Evolutionary conservation across 2,113 vertebrate species (phyloP).

Genomic region (Noturus placidus): DNA sequence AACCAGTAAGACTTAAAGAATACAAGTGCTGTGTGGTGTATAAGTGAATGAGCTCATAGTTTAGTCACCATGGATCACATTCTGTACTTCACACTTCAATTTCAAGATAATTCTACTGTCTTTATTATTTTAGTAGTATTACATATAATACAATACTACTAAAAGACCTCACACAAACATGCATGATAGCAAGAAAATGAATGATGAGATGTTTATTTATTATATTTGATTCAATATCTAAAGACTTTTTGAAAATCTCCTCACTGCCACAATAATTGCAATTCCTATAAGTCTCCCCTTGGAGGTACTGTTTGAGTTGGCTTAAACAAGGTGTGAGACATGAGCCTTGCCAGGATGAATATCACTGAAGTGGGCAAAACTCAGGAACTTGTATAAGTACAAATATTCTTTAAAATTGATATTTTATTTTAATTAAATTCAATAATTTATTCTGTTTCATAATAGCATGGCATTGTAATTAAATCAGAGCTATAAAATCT

Average conservation of each 20-base stretch:
- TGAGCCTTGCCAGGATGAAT: neutral
- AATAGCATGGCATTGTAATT: neutral
- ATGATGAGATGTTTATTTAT: neutral
- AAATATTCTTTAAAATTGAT: neutral
- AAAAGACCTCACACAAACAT: neutral
- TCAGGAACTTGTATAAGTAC: neutral
- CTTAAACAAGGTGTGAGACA: neutral
- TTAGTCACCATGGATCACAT: slow-evolving; percentile 45
- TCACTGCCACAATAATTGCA: slow-evolving; percentile 14
- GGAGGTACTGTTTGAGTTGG: slow-evolving; percentile 43
- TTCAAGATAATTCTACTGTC: slow-evolving; percentile 15
- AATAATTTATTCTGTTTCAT: neutral
- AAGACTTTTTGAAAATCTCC: neutral
- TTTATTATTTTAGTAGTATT: neutral
- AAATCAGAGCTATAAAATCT: neutral
- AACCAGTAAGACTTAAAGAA: slow-evolving; percentile 42
- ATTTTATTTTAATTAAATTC: neutral
- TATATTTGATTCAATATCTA: neutral
- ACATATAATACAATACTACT: neutral
- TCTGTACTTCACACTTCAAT: slow-evolving; percentile 31
- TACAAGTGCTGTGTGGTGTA: slow-evolving; percentile 45
- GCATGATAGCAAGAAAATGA: neutral
- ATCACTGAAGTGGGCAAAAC: neutral
- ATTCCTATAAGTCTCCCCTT: slow-evolving; percentile 21
- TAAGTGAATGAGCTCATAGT: slow-evolving; percentile 43